Conservation (phyloP, 2,797 vertebrate genomes). For the Diglossa cyanea region DNA sequence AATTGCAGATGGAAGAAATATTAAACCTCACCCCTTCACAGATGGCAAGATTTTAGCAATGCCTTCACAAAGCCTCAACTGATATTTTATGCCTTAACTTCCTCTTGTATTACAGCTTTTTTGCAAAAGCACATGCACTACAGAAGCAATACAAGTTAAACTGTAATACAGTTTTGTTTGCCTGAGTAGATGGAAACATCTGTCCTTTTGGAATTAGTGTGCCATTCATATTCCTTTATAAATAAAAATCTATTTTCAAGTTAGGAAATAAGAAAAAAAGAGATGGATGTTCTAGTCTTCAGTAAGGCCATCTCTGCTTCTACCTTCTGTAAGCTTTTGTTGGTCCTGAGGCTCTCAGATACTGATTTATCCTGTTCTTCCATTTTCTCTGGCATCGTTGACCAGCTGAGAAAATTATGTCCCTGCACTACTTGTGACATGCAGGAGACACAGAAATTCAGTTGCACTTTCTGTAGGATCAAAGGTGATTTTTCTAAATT, state of each 20-base stretch:
- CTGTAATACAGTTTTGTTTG: not conserved
- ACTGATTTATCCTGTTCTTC: not conserved
- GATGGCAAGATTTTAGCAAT: conserved; percentile 4
- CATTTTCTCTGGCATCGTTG: not conserved
- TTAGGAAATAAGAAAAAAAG: not conserved
- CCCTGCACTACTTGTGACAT: not conserved
- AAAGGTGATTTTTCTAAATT: not conserved
- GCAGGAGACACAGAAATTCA: not conserved
- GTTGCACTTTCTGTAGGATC: not conserved
- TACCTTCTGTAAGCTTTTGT: not conserved
- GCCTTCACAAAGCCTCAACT: not conserved
- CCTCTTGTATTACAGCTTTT: not conserved
- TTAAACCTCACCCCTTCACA: not conserved
- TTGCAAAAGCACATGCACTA: not conserved
- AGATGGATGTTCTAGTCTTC: not conserved
- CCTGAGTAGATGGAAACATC: not conserved
- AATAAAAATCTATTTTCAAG: not conserved
- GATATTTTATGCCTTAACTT: not conserved
- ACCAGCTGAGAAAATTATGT: not conserved
- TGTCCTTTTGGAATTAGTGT: not conserved
- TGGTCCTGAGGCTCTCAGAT: not conserved
- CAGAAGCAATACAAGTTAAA: not conserved
- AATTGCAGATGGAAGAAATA: conserved; percentile 39
- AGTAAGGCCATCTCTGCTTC: not conserved
- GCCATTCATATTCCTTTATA: not conserved